phyloP scores from a whole-genome alignment of 2,113 vertebrate species.

The Phasianus colchicus region DNA sequence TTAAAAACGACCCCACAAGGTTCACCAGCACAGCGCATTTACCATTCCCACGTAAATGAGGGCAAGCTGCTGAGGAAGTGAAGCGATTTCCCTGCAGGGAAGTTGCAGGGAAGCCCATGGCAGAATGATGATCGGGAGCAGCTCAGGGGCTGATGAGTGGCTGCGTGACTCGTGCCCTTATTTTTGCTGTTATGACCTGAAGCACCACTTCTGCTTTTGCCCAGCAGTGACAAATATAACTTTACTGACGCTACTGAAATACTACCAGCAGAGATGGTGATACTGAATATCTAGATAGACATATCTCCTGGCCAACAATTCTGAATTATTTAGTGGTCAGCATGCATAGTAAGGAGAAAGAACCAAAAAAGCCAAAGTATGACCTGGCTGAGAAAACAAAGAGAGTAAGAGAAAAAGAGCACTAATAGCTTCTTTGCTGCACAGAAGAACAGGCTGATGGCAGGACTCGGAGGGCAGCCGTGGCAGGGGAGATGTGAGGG shows the following conservation, averaged over 20 bases:
- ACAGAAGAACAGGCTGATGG: neutral
- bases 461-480: neutral
- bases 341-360: neutral
- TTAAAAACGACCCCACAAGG: neutral
- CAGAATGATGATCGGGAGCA: neutral
- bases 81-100: neutral
- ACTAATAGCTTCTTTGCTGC: neutral
- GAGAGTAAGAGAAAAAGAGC: neutral
- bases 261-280: neutral
- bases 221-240: neutral
- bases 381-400: slow-evolving; percentile 15
- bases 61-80: neutral
- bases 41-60: neutral
- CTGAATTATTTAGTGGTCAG: slow-evolving; percentile 54
- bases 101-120: neutral
- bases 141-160: neutral
- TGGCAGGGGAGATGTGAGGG: neutral
- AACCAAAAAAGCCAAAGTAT: slow-evolving; percentile 22
- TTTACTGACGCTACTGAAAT: neutral
- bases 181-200: too few relatives aligned
- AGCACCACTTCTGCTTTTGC: neutral
- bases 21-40: neutral
- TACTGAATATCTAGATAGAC: slow-evolving; percentile 12
- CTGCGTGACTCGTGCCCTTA: too few relatives aligned
- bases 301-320: neutral